A percentile compares a stretch with the other conserved stretches of the same genome.
These are phyloP conservation scores for Aplysia californica DNA, from an alignment of 1,140 invertebrate genomes.

Conservation along the genomic window DNA sequence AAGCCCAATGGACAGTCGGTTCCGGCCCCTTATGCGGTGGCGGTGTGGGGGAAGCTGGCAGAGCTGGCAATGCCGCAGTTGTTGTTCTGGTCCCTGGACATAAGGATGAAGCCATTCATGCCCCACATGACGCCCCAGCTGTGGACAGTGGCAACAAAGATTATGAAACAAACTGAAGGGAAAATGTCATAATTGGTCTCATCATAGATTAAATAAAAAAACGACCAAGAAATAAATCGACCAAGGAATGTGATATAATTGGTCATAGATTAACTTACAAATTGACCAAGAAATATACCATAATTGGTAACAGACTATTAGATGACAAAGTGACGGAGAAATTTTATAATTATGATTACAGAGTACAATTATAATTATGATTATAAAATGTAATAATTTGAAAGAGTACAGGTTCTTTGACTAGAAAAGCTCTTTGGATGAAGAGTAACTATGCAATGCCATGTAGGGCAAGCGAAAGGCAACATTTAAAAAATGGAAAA, in stretches of 20 bases:
- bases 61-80: conserved; percentile 65
- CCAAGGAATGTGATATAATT: not conserved
- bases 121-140: conserved; percentile 87
- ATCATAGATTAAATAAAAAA: not conserved
- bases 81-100: conserved; percentile 64
- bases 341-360: too few species aligned
- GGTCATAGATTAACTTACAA: not conserved
- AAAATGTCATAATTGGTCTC: not conserved
- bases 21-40: too few species aligned
- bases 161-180: not conserved
- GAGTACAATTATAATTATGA: too few species aligned
- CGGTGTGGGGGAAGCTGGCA: conserved; percentile 61
- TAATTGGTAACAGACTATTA: not conserved
- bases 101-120: conserved; percentile 70
- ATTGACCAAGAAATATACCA: not conserved
- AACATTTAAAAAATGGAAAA: too few species aligned
- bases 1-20: too few species aligned
- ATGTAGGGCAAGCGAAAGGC: too few species aligned
- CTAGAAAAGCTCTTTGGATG: too few species aligned
- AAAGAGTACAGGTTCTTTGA: too few species aligned
- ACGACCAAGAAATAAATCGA: not conserved
- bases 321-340: too few species aligned
- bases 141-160: not conserved
- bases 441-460: too few species aligned
- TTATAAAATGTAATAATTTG: too few species aligned